Percentiles rank a stretch among this genome's conserved stretches.
Evolutionary conservation across 2,113 vertebrate genomes (phyloP).

Genomic region (Caracal caracal): DNA sequence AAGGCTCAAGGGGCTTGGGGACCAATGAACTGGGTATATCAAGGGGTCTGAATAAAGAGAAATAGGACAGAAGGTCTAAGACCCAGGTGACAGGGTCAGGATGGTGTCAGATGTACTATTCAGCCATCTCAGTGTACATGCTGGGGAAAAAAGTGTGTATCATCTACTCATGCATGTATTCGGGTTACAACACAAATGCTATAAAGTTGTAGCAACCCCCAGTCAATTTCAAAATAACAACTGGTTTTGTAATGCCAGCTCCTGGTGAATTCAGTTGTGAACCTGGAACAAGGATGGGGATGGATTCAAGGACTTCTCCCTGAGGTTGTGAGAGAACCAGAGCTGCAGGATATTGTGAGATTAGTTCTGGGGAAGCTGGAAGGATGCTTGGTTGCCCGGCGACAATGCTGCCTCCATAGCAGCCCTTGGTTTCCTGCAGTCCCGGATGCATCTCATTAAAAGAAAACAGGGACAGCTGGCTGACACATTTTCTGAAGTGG

Average conservation of each 20-base stretch:
- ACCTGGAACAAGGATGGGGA: background rate
- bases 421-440: background rate
- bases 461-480: background rate
- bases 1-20: background rate
- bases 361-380: background rate
- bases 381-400: background rate
- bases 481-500: conserved; percentile 30
- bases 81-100: background rate
- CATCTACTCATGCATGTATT: background rate
- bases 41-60: background rate
- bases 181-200: background rate
- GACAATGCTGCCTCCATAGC: fast-evolving
- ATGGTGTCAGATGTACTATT: background rate
- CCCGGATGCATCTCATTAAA: background rate
- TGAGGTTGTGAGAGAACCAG: background rate
- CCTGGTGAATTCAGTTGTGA: background rate
- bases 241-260: conserved; percentile 12
- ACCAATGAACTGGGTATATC: background rate
- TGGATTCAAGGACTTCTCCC: background rate
- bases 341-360: background rate
- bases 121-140: background rate
- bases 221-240: background rate
- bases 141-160: background rate
- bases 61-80: background rate
- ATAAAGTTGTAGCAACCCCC: background rate